These are phyloP conservation scores for Pteronura brasiliensis DNA, from an alignment of 2,113 vertebrate species.

Conservation along the genomic window DNA sequence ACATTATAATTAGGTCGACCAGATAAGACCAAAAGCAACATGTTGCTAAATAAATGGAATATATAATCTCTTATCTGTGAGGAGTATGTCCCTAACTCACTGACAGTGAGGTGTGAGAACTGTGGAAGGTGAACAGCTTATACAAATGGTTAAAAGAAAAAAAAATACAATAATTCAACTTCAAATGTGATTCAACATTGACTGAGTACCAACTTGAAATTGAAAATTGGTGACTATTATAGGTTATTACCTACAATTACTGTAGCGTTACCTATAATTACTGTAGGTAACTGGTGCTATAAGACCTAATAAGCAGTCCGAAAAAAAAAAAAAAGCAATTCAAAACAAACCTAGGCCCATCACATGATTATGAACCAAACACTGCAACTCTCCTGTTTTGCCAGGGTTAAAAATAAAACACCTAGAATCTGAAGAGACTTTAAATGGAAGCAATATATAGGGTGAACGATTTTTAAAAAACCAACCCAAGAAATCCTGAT, in stretches of 20 bases:
- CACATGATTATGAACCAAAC: neutral
- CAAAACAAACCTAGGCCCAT: neutral
- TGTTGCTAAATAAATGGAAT: slow-evolving; percentile 22
- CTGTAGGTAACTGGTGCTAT: neutral
- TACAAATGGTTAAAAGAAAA: neutral
- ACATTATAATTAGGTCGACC: neutral
- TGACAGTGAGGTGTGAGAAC: neutral
- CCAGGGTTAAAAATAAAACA: slow-evolving; percentile 35
- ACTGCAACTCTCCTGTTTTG: neutral
- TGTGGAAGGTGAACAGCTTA: neutral
- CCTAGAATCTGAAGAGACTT: neutral
- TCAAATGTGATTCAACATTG: neutral
- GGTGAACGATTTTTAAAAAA: neutral
- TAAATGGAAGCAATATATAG: neutral
- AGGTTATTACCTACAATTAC: neutral
- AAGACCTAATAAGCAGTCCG: neutral
- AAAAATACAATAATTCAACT: slow-evolving; percentile 9
- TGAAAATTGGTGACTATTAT: neutral
- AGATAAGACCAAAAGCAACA: neutral
- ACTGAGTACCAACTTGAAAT: neutral
- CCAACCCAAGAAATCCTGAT: neutral
- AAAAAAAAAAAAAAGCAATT: neutral
- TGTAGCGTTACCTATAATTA: neutral
- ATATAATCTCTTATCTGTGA: neutral
- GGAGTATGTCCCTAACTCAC: neutral